A percentile compares a stretch with the other conserved stretches of the same genome.
Evolutionary conservation across 2,113 vertebrate species (phyloP).

Genomic region (Solenodon paradoxus): DNA sequence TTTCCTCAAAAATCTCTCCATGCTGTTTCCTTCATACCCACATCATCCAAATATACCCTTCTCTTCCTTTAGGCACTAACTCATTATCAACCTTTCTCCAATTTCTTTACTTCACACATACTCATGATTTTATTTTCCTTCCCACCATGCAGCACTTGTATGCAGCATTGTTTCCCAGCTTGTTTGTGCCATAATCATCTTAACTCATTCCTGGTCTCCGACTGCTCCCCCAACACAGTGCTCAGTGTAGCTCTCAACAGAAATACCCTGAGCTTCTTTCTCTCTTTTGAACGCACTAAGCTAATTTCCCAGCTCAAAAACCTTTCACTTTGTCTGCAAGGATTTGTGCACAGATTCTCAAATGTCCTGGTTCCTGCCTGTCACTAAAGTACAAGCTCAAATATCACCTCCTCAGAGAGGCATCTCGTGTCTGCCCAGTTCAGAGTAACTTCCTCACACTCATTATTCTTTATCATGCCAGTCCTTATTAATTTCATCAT

Average conservation of each 20-base stretch:
- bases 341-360: background rate
- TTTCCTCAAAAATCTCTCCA: background rate
- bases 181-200: background rate
- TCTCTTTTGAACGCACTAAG: background rate
- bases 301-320: background rate
- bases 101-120: background rate
- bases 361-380: background rate
- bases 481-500: background rate
- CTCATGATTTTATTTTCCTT: background rate
- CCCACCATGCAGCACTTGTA: background rate
- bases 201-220: too few species aligned
- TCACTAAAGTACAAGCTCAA: background rate
- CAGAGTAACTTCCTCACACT: background rate
- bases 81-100: background rate
- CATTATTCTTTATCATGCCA: background rate
- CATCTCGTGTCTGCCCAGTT: background rate
- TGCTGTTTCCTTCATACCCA: background rate
- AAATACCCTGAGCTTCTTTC: background rate
- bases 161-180: background rate
- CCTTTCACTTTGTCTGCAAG: background rate
- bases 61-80: rapidly evolving
- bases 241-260: background rate
- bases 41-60: background rate
- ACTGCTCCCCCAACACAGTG: background rate
- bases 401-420: background rate